A percentile compares a stretch with the other conserved stretches of the same genome.
These are phyloP conservation scores for Ladona fulva DNA, from an alignment of 1,140 invertebrate species.

Conservation along the genomic window DNA sequence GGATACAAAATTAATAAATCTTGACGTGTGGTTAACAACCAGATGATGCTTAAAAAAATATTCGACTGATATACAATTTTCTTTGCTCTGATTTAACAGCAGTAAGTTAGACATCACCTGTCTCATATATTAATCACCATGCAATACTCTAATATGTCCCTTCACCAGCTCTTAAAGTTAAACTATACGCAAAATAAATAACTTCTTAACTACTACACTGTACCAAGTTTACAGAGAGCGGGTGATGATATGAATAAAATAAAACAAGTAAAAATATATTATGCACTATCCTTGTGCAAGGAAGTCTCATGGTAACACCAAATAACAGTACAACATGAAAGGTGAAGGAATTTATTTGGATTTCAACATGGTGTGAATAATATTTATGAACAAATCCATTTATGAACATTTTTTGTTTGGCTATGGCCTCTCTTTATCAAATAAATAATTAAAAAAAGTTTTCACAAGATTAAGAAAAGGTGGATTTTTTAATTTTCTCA, in stretches of 20 bases:
- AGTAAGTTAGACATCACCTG: not conserved
- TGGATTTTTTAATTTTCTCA: not conserved
- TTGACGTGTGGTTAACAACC: not conserved
- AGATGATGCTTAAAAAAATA: not conserved
- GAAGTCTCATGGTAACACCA: not conserved
- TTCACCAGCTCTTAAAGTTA: not conserved
- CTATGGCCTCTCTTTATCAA: not conserved
- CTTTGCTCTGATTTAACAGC: not conserved
- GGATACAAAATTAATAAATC: not conserved
- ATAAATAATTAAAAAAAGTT: conserved; percentile 5
- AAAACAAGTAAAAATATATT: not conserved
- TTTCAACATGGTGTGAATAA: not conserved
- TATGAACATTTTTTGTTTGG: not conserved
- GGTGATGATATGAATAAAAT: not conserved
- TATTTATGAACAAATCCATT: not conserved
- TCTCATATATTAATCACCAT: not conserved
- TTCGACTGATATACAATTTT: not conserved
- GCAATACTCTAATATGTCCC: not conserved
- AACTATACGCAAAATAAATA: not conserved
- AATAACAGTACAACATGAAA: conserved; percentile 3
- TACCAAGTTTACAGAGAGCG: not conserved
- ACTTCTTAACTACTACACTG: not conserved
- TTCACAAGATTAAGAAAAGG: conserved; percentile 10
- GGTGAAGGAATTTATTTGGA: conserved; percentile 1
- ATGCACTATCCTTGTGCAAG: not conserved